These are phyloP conservation scores for Rhabdomys pumilio DNA, from an alignment of 2,797 vertebrate species.

Conservation along the genomic window DNA sequence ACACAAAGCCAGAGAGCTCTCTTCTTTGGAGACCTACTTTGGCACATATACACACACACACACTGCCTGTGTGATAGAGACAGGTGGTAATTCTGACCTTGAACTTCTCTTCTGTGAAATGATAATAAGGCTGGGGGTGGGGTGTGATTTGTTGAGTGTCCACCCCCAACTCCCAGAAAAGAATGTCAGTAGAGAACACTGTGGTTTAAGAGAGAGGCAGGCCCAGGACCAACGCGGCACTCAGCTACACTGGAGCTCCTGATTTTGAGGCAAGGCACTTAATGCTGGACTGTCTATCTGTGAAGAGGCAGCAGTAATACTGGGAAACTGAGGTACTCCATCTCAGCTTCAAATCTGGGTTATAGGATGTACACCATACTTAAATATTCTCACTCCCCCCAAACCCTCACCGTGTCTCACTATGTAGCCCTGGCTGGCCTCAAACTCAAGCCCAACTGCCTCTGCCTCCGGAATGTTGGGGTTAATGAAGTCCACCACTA, in stretches of 20 bases:
- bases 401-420: neutral
- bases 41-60: neutral
- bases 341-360: neutral
- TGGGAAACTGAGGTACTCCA: neutral
- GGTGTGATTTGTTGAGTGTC: neutral
- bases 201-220: neutral
- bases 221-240: fast-evolving
- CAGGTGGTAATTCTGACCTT: neutral
- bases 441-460: neutral
- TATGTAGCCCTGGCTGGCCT: neutral
- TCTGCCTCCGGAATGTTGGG: neutral
- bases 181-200: neutral
- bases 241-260: neutral
- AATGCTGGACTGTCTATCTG: neutral
- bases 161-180: neutral
- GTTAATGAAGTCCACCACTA: neutral
- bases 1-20: neutral
- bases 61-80: neutral
- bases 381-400: neutral
- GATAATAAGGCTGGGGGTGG: neutral
- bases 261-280: neutral
- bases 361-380: neutral
- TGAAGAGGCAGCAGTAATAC: neutral
- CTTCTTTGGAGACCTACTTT: neutral
- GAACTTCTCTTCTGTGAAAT: neutral